These are phyloP conservation scores for Alexandromys fortis DNA, from an alignment of 2,113 vertebrate genomes.

Conservation along the genomic window DNA sequence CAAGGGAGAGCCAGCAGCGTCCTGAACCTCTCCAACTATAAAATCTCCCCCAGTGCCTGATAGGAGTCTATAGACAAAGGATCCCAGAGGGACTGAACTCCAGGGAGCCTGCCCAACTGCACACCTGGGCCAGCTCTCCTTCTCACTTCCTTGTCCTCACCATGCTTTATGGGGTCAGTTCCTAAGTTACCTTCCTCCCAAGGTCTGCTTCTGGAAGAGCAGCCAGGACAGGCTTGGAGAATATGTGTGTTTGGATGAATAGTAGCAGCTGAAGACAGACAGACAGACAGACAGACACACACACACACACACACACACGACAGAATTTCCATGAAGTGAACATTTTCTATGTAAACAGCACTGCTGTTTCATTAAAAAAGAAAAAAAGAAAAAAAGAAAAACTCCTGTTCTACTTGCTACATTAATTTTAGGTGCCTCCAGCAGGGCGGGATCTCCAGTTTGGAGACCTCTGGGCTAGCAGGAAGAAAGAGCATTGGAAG, in stretches of 20 bases:
- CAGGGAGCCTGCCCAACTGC: neutral
- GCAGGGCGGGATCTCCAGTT: neutral
- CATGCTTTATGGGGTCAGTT: neutral
- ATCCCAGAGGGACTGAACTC: neutral
- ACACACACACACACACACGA: no score
- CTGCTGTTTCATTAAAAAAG: neutral
- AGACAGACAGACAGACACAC: neutral
- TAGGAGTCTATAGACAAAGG: neutral
- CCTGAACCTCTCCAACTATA: neutral
- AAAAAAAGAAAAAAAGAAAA: neutral
- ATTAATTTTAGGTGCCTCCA: neutral
- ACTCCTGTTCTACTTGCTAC: neutral
- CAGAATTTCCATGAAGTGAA: conserved; percentile 33
- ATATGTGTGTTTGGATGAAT: neutral
- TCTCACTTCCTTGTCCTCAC: neutral
- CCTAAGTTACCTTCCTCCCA: neutral
- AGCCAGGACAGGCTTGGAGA: neutral
- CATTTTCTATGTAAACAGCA: neutral
- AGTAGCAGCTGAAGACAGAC: neutral
- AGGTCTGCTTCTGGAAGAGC: neutral
- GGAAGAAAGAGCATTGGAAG: neutral
- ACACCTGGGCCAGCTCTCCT: neutral
- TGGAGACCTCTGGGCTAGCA: neutral
- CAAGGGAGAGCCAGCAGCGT: neutral
- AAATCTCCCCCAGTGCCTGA: neutral